Evolutionary conservation across 2,113 vertebrate species (phyloP).

Genomic region (Scophthalmus maximus): DNA sequence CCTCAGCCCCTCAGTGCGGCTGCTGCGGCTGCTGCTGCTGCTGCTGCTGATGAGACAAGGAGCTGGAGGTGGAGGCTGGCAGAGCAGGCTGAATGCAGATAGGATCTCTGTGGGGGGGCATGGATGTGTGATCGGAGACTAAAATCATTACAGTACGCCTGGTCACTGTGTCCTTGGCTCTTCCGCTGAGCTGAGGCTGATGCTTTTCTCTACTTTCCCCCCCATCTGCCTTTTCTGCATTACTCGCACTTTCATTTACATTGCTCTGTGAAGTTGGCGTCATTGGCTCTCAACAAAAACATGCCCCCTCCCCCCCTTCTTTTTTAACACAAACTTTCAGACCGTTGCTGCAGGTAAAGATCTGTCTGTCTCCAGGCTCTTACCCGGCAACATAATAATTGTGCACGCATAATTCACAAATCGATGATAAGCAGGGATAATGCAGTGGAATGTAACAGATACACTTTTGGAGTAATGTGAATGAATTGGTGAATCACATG

Average conservation of each 20-base stretch:
- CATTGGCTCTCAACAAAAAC: not conserved
- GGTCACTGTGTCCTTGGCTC: slow-evolving; percentile 83
- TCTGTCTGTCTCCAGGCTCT: too few species aligned
- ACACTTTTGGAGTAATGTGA: too few species aligned
- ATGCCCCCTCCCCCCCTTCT: too few species aligned
- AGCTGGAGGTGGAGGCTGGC: slow-evolving; percentile 63
- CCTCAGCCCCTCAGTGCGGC: slow-evolving; percentile 19
- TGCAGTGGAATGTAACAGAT: not conserved
- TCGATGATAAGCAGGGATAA: not conserved
- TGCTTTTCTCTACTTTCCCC: slow-evolving; percentile 44
- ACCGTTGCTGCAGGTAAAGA: slow-evolving; percentile 5
- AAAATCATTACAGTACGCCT: slow-evolving; percentile 82
- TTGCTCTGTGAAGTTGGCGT: not conserved
- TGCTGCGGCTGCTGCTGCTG: slow-evolving; percentile 32
- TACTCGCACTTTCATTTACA: not conserved
- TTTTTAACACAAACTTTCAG: not conserved
- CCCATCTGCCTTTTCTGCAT: slow-evolving; percentile 27
- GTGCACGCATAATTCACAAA: not conserved
- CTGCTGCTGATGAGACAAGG: slow-evolving; percentile 26
- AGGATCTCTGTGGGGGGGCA: slow-evolving; percentile 76
- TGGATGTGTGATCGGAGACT: slow-evolving; percentile 81
- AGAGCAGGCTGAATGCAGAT: slow-evolving; percentile 73
- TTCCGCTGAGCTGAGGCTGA: slow-evolving; percentile 66
- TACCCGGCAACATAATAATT: not conserved
- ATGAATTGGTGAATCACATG: too few species aligned